Percentiles rank a stretch among this genome's conserved stretches.
Evolutionary conservation across 2,888 invertebrate species (phyloP).

Genomic region (Scrobipalpa atriplicella): DNA sequence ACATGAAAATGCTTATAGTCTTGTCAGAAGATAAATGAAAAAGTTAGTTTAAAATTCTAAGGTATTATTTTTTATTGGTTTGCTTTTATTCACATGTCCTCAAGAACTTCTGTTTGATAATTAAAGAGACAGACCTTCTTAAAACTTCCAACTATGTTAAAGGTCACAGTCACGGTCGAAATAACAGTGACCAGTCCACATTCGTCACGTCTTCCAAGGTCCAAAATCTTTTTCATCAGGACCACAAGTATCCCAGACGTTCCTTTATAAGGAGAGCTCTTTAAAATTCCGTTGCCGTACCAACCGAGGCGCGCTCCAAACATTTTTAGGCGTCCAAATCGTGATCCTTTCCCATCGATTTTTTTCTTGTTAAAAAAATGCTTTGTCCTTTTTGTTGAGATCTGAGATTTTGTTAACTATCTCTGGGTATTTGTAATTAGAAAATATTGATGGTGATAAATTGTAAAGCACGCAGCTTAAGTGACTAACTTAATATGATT

Average conservation of each 20-base stretch:
- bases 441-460: not conserved
- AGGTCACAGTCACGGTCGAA: constrained; percentile 45
- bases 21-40: too few species aligned
- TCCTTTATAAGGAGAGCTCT: constrained; percentile 68
- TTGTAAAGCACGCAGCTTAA: too few species aligned
- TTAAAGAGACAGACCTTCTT: not conserved
- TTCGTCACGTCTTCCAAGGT: constrained; percentile 42
- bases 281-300: constrained; percentile 77
- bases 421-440: not conserved
- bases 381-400: constrained; percentile 29
- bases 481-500: too few species aligned
- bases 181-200: constrained; percentile 41
- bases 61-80: too few species aligned
- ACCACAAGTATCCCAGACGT: constrained; percentile 56
- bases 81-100: too few species aligned
- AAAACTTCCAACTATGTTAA: constrained; percentile 3
- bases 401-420: constrained; percentile 25
- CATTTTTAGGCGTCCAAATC: constrained; percentile 73
- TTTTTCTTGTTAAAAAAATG: constrained; percentile 48
- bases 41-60: too few species aligned
- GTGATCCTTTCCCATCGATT: constrained; percentile 65
- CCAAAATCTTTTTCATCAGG: constrained; percentile 52
- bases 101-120: not conserved
- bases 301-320: constrained; percentile 61
- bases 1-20: too few species aligned